Evolutionary conservation across 2,113 vertebrate species (phyloP).

Genomic region (Crotalus viridis): DNA sequence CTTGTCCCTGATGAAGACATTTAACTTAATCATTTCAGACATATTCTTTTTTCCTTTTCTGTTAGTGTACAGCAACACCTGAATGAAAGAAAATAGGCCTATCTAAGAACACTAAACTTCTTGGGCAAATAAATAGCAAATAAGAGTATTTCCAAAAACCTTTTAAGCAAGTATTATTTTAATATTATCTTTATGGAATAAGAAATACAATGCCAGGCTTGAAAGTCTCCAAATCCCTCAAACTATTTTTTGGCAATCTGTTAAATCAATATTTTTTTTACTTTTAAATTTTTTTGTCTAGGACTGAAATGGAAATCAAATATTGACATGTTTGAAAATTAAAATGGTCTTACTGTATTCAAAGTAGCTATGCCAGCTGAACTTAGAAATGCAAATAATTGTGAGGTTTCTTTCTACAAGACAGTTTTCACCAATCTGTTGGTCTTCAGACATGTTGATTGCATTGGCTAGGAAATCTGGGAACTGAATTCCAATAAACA

Average conservation of each 20-base stretch:
- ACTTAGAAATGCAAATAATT: neutral
- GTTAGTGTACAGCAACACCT: neutral
- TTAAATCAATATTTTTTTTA: neutral
- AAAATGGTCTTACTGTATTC: neutral
- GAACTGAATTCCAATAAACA: neutral
- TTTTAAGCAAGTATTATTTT: constrained; percentile 6
- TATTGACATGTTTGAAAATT: neutral
- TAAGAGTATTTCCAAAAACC: neutral
- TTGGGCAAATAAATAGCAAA: neutral
- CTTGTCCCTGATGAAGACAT: neutral
- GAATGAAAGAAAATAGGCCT: neutral
- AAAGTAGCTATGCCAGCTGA: neutral
- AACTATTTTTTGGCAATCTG: neutral
- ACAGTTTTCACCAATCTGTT: neutral
- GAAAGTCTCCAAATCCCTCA: neutral
- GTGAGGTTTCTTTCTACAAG: neutral
- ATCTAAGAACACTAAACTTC: neutral
- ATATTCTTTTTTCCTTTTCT: neutral
- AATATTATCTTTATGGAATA: neutral
- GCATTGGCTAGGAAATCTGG: neutral
- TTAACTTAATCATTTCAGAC: neutral
- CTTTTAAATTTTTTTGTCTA: neutral
- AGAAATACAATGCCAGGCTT: neutral
- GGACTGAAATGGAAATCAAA: neutral
- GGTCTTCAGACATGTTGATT: neutral